phyloP scores from a whole-genome alignment of 2,888 invertebrate genomes.

The Ptychoptera contaminata region DNA sequence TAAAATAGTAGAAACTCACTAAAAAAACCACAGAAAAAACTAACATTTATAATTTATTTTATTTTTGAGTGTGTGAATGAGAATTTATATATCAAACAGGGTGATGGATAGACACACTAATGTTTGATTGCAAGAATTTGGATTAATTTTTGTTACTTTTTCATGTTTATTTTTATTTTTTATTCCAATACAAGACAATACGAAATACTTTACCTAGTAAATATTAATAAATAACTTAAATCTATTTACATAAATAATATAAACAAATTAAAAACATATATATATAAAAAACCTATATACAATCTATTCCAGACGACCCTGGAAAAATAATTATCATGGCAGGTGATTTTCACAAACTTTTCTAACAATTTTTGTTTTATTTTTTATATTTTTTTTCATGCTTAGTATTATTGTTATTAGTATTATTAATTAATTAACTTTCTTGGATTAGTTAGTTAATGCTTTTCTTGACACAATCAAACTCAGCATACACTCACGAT shows the following conservation, averaged over 20 bases:
- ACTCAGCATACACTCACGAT: too few species aligned
- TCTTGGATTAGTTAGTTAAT: too few species aligned
- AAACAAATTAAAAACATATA: conserved; percentile 1
- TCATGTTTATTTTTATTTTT: neutral
- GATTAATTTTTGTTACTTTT: too few species aligned
- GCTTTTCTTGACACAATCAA: too few species aligned
- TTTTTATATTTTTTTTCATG: too few species aligned
- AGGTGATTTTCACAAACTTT: conserved; percentile 23
- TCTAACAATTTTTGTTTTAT: too few species aligned
- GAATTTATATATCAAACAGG: too few species aligned
- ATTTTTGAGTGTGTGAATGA: neutral
- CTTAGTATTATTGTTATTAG: too few species aligned
- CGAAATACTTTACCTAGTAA: neutral
- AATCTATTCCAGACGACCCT: conserved; percentile 26
- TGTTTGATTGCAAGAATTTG: too few species aligned
- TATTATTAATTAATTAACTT: too few species aligned
- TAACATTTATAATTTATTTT: neutral
- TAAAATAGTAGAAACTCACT: neutral
- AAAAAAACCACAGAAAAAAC: neutral
- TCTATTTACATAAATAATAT: neutral
- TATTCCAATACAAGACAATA: neutral
- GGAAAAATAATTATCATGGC: conserved; percentile 34
- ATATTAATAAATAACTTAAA: neutral
- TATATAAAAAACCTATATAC: neutral
- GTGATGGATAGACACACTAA: too few species aligned